These are phyloP conservation scores for Drosophila azteca DNA, from an alignment of 1,140 invertebrate species.

Conservation along the genomic window DNA sequence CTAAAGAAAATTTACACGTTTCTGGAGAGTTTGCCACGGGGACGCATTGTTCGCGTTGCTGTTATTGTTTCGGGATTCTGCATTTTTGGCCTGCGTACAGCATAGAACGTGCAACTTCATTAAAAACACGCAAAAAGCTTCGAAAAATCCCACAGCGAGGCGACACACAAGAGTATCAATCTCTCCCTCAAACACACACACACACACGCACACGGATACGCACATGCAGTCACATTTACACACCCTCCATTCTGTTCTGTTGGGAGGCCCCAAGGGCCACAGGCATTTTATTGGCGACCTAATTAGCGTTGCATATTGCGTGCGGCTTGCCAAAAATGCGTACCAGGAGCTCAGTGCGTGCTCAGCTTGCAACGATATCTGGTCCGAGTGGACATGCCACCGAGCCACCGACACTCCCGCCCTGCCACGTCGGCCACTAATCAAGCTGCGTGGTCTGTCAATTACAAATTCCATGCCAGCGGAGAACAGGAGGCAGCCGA, in stretches of 20 bases:
- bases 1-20: no score
- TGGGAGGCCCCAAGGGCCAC: background rate
- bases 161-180: no score
- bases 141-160: no score
- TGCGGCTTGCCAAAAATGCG: constrained; percentile 53
- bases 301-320: constrained; percentile 73
- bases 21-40: no score
- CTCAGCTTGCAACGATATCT: constrained; percentile 23
- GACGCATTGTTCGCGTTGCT: no score
- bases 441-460: constrained; percentile 46
- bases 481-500: background rate
- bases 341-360: background rate
- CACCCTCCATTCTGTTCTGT: background rate
- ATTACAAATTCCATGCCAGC: constrained; percentile 30
- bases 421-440: constrained; percentile 27
- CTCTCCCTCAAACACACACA: constrained; percentile 32
- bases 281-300: constrained; percentile 65
- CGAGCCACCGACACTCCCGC: background rate
- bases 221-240: constrained; percentile 2
- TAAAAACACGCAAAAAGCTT: no score
- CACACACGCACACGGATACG: constrained; percentile 25
- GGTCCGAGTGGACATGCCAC: background rate
- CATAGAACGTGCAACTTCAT: no score
- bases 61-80: no score
- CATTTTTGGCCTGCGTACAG: no score